A percentile compares a stretch with the other conserved stretches of the same genome.
Conservation (phyloP, 2,888 invertebrate genomes). For the Drosophila pseudotalamancana region DNA sequence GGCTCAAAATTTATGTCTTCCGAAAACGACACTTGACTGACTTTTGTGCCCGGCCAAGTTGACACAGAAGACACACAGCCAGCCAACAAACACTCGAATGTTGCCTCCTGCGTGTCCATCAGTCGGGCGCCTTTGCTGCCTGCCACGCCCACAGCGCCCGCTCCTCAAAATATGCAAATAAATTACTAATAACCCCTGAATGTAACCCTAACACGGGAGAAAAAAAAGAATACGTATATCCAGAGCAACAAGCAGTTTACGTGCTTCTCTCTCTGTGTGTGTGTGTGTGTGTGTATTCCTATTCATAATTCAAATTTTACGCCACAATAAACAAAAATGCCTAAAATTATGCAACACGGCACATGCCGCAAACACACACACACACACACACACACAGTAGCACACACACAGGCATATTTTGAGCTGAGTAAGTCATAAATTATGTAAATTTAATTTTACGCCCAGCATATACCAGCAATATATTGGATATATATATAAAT, state of each 20-base stretch:
- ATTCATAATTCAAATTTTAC: slow-evolving; percentile 79
- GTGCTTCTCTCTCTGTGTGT: slow-evolving; percentile 4
- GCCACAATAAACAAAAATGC: slow-evolving; percentile 80
- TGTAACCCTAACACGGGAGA: slow-evolving; percentile 71
- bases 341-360: slow-evolving; percentile 78
- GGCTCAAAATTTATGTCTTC: slow-evolving; percentile 63
- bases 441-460: slow-evolving; percentile 79
- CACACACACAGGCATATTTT: slow-evolving; percentile 44
- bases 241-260: slow-evolving; percentile 33
- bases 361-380: slow-evolving; percentile 52
- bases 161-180: slow-evolving; percentile 75
- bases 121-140: slow-evolving; percentile 14
- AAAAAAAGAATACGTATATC: slow-evolving; percentile 18
- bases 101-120: slow-evolving; percentile 33
- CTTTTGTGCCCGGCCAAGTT: slow-evolving; percentile 61
- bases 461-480: slow-evolving; percentile 56
- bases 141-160: slow-evolving; percentile 48
- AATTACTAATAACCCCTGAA: slow-evolving; percentile 77
- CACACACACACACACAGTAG: slow-evolving; percentile 15
- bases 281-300: slow-evolving; percentile 54
- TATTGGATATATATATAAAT: slow-evolving; percentile 35
- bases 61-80: slow-evolving; percentile 54
- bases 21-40: slow-evolving; percentile 65
- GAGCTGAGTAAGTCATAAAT: slow-evolving; percentile 80
- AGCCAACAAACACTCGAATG: slow-evolving; percentile 25